Percentiles rank a stretch among this genome's conserved stretches.
phyloP scores from a whole-genome alignment of 2,888 invertebrate genomes.

The Melinaea marsaeus region DNA sequence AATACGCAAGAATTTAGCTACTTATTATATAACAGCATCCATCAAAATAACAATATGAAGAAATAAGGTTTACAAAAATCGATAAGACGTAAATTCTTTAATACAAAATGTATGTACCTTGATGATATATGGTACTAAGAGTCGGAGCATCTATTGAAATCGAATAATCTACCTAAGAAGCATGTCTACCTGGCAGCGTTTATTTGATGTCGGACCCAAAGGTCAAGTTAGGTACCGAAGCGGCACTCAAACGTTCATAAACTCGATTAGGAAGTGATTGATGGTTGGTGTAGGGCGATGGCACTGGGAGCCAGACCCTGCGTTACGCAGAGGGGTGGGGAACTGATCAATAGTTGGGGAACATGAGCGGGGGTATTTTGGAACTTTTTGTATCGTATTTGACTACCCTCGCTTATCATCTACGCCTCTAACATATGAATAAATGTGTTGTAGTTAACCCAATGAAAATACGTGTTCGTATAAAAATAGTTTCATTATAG shows the following conservation, averaged over 20 bases:
- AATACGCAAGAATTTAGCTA: too few relatives aligned
- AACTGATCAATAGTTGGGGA: constrained; percentile 22
- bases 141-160: background rate
- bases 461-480: too few relatives aligned
- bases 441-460: too few relatives aligned
- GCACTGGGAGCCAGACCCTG: constrained; percentile 41
- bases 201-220: constrained; percentile 13
- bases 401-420: too few relatives aligned
- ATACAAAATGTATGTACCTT: too few relatives aligned
- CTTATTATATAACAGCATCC: too few relatives aligned
- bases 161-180: constrained; percentile 5
- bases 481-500: too few relatives aligned
- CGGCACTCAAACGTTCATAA: constrained; percentile 51
- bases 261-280: constrained; percentile 67
- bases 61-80: too few relatives aligned
- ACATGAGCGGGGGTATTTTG: constrained; percentile 13
- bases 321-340: constrained; percentile 29
- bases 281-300: constrained; percentile 42
- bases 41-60: too few relatives aligned
- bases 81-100: too few relatives aligned
- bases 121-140: background rate
- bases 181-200: constrained; percentile 7
- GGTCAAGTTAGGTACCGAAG: constrained; percentile 34
- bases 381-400: constrained; percentile 8
- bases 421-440: too few relatives aligned